Base-by-base conservation (phyloP, 2,797 vertebrate species). In the Trachops cirrhosus region DNA sequence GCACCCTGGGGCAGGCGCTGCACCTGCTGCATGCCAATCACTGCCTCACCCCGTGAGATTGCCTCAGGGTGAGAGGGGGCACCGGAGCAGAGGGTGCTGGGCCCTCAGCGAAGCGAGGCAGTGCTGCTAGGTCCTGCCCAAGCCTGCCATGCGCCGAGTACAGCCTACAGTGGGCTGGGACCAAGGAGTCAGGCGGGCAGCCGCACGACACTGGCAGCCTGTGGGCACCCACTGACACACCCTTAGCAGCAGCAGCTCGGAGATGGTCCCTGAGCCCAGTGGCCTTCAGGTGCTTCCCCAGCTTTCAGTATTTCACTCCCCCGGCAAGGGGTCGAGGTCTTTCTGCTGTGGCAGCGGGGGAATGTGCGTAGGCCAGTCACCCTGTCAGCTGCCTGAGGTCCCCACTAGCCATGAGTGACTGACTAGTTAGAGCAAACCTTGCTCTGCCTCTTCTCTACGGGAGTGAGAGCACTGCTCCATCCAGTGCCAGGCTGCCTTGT, bases 1-100 rank as follows among this genome's bases (percentile, higher is more conserved):
- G 37, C 99, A 98, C 99, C 99, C 98, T 99, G 14, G 96, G 99
- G 93, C 98, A 98, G 97, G 99, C 99, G 8, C 34, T 26, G 22
- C 24, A 57, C 54, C 22, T 57, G n/a, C 68, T 39, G 68, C 22
- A 4, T 22, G 5, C 37, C 37, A 41, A 39, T 12, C 6, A 2
- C 24, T 29, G 41, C 14, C 46, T 70, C 12, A 16, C 21, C 21
- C 50, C 0, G 32, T 1, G 6, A 39, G 29, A 18, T 39, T 21
- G 32, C 29, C 29, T 46, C 26, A 0, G 8, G 98, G 97, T 97
- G 93, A 96, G 89, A 97, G 6, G 64, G 64, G 97, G 1, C 92
- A 37, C 34, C 37, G 46, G 0, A 32, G 62, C 24, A 9, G 50
- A 39, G 50, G 34, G 37, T 79, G 77, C 77, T 12, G 74, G 46